These are phyloP conservation scores for Emys orbicularis DNA, from an alignment of 2,797 vertebrate species.

Conservation along the genomic window DNA sequence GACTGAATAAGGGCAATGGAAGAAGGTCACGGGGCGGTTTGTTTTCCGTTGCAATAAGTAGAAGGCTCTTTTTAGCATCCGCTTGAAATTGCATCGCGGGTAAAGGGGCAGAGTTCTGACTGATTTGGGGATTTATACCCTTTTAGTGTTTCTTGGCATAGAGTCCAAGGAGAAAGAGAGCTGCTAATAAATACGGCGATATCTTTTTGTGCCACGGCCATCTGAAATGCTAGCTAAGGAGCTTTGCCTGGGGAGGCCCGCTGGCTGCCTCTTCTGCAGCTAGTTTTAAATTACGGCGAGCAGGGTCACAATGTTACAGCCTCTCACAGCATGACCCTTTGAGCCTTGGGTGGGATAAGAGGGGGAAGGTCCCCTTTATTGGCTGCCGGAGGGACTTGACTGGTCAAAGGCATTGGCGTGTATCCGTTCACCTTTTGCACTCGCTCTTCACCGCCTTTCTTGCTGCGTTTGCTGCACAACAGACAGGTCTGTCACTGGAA, in stretches of 20 bases:
- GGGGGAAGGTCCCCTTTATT: too few relatives aligned
- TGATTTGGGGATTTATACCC: neutral
- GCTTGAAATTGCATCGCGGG: neutral
- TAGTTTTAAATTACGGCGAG: neutral
- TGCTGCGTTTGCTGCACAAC: neutral
- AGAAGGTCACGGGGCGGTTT: neutral
- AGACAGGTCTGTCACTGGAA: accelerated
- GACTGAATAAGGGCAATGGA: neutral
- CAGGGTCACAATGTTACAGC: neutral
- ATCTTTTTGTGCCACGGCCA: neutral
- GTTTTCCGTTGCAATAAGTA: neutral
- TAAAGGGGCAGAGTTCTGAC: neutral
- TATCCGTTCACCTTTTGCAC: neutral
- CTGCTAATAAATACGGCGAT: neutral
- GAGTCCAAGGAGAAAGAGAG: neutral
- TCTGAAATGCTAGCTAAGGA: neutral
- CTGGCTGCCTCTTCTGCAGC: neutral
- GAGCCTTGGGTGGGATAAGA: neutral
- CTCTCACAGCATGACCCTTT: neutral
- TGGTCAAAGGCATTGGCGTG: too few relatives aligned
- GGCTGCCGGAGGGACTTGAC: neutral
- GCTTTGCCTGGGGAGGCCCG: too few relatives aligned
- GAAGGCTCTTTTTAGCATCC: neutral
- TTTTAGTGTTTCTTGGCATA: neutral
- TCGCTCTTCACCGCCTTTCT: neutral